Conservation (phyloP, 2,797 vertebrate genomes). For the Epinephelus malabaricus region DNA sequence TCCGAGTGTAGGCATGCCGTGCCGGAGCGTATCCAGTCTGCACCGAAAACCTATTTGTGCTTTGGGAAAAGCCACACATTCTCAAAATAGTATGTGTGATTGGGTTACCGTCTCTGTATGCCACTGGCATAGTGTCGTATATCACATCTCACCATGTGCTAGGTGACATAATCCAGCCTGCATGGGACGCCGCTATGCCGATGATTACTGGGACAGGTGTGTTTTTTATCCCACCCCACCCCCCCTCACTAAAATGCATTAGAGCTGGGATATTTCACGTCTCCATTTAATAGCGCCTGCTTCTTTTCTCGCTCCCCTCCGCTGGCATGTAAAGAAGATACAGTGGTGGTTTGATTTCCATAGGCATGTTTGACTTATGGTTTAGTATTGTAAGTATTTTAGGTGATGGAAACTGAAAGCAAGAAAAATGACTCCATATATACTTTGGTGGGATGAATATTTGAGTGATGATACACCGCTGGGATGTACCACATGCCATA, state of each 20-base stretch:
- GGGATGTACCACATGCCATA: not conserved
- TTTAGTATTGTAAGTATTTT: conserved; percentile 27
- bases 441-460: conserved; percentile 3
- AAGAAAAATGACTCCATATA: conserved; percentile 17
- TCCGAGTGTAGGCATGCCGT: conserved; percentile 62
- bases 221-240: conserved; percentile 52
- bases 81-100: conserved; percentile 85
- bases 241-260: conserved; percentile 49
- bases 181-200: conserved; percentile 56
- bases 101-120: conserved; percentile 83
- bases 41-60: conserved; percentile 80
- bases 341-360: conserved; percentile 54
- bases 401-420: conserved; percentile 48
- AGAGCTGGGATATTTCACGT: conserved; percentile 68
- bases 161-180: conserved; percentile 82
- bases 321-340: conserved; percentile 62
- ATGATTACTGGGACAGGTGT: conserved; percentile 84
- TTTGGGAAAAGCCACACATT: conserved; percentile 84
- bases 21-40: conserved; percentile 61
- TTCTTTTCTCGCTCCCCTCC: conserved; percentile 67
- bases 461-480: not conserved
- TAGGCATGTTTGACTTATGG: conserved; percentile 34
- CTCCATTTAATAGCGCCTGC: conserved; percentile 68
- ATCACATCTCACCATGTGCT: conserved; percentile 84
- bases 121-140: conserved; percentile 74